Conservation (phyloP, 2,888 invertebrate species). For the Eupsilia transversa region DNA sequence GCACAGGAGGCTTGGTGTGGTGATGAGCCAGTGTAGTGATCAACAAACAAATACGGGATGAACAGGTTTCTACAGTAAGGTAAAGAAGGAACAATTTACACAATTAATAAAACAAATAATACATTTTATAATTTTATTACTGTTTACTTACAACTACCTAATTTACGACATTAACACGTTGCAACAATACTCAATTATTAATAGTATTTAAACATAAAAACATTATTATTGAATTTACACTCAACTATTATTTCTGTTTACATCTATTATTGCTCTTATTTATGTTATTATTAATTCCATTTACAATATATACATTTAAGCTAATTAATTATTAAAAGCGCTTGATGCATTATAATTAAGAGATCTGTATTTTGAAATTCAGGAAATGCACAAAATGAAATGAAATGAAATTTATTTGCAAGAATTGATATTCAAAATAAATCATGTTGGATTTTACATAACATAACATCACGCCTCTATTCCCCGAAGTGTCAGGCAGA, state of each 20-base stretch:
- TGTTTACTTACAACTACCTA: conserved; percentile 65
- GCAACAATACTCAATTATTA: conserved; percentile 71
- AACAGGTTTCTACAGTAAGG: too few species aligned
- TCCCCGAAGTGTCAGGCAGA: background rate
- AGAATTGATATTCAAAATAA: too few species aligned
- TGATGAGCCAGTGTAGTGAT: too few species aligned
- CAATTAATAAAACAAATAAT: conserved; percentile 26
- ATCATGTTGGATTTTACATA: background rate
- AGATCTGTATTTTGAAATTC: conserved; percentile 5
- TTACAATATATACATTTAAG: conserved; percentile 69
- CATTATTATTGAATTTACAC: conserved; percentile 67
- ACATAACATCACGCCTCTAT: background rate
- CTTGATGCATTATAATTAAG: conserved; percentile 37
- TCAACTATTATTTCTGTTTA: conserved; percentile 68
- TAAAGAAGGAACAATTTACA: background rate
- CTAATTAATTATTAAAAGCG: conserved; percentile 60
- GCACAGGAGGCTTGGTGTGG: too few species aligned
- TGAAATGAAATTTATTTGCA: too few species aligned
- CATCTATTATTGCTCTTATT: conserved; percentile 75
- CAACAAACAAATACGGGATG: too few species aligned
- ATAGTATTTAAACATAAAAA: conserved; percentile 68
- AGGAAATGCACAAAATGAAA: background rate
- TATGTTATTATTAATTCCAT: conserved; percentile 52
- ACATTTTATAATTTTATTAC: conserved; percentile 69
- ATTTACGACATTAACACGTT: conserved; percentile 71